Conservation (phyloP, 2,113 vertebrate species). For the Parus major region DNA sequence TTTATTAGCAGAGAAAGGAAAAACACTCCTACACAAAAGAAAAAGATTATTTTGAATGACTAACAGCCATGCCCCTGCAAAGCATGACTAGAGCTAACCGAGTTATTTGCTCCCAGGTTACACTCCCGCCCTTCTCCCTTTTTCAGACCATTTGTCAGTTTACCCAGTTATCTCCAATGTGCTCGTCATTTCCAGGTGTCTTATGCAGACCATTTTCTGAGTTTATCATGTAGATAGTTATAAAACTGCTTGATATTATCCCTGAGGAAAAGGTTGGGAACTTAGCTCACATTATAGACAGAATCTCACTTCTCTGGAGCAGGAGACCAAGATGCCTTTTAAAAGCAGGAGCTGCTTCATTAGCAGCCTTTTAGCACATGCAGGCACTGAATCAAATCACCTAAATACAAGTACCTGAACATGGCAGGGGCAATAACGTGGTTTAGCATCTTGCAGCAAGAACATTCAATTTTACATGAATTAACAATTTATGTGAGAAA, state of each 20-base stretch:
- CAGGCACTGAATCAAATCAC: background rate
- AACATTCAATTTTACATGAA: background rate
- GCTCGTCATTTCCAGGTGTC: background rate
- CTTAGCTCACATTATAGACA: background rate
- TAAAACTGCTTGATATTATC: background rate
- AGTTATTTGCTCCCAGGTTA: background rate
- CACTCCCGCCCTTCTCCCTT: background rate
- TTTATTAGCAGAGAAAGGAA: conserved; percentile 59
- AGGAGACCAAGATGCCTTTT: background rate
- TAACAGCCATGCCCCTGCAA: conserved; percentile 17
- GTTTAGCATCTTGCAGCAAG: background rate
- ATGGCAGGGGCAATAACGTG: background rate
- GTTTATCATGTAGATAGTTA: background rate
- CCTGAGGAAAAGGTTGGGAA: background rate
- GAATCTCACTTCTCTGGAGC: background rate
- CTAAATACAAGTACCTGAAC: background rate
- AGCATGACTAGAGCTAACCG: background rate
- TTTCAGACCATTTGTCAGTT: background rate
- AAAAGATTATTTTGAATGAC: conserved; percentile 35
- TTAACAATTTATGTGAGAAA: background rate
- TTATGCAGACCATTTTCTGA: background rate
- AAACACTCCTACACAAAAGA: conserved; percentile 37
- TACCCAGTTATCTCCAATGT: background rate
- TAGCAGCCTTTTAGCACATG: background rate
- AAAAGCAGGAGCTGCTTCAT: background rate